Conservation (phyloP, 2,113 vertebrate species). For the Ovis canadensis region DNA sequence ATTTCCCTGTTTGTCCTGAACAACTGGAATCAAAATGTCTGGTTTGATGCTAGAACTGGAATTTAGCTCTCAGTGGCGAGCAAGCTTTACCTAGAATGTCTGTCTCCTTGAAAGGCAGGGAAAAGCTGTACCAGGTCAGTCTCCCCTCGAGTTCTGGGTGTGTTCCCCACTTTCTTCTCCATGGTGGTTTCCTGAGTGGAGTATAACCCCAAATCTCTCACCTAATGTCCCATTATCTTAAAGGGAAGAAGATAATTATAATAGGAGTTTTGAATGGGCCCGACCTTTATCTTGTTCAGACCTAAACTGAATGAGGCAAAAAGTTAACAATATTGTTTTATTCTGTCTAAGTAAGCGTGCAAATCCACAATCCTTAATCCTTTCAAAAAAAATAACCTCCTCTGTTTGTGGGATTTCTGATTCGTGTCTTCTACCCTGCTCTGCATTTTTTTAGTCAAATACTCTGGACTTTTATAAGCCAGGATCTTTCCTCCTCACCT, state of each 20-base stretch:
- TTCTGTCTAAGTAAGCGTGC: slow-evolving; percentile 64
- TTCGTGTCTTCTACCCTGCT: slow-evolving; percentile 46
- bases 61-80: background rate
- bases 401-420: slow-evolving; percentile 37
- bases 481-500: slow-evolving; percentile 4
- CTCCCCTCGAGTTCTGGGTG: background rate
- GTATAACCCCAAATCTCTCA: slow-evolving; percentile 11
- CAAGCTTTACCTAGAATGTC: background rate
- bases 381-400: slow-evolving; percentile 44
- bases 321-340: slow-evolving; percentile 61
- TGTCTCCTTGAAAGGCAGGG: background rate
- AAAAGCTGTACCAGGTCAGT: background rate
- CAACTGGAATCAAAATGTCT: background rate
- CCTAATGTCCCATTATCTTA: slow-evolving; percentile 28
- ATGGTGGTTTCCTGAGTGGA: background rate
- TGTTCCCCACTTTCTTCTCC: background rate
- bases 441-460: background rate
- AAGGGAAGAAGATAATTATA: slow-evolving; percentile 36
- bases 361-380: slow-evolving; percentile 56
- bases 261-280: slow-evolving; percentile 50
- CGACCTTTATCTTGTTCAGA: slow-evolving; percentile 51
- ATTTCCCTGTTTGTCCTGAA: background rate
- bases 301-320: slow-evolving; percentile 34
- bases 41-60: background rate
- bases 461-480: background rate